Percentiles rank a stretch among this genome's conserved stretches.
Conservation (phyloP, 2,113 vertebrate species). For the Elgaria multicarinata region DNA sequence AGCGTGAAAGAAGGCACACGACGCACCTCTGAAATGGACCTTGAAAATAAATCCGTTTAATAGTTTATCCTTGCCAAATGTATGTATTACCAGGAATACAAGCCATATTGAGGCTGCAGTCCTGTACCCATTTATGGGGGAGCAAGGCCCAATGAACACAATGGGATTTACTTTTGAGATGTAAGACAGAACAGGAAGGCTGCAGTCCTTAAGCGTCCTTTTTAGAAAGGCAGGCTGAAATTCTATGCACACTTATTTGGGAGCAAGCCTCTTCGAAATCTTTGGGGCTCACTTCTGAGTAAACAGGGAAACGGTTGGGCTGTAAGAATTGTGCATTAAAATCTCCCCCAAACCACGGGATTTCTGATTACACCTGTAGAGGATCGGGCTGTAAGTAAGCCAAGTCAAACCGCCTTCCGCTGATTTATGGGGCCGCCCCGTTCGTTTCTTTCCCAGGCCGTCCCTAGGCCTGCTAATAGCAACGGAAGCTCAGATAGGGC, state of each 20-base stretch:
- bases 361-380: not conserved
- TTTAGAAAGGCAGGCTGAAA: not conserved
- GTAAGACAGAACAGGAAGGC: not conserved
- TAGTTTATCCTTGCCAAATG: not conserved
- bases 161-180: not conserved
- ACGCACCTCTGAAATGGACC: not conserved
- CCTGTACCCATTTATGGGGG: not conserved
- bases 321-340: not conserved
- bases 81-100: not conserved
- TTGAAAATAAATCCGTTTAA: not conserved
- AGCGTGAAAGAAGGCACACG: not conserved
- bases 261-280: not conserved
- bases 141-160: not conserved
- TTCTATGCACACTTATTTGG: not conserved
- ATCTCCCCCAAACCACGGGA: too few relatives aligned
- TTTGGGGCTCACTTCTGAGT: not conserved
- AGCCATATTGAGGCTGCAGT: too few relatives aligned
- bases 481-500: not conserved
- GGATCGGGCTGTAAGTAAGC: not conserved
- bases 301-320: not conserved
- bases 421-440: not conserved
- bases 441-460: not conserved
- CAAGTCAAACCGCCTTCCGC: not conserved
- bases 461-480: not conserved
- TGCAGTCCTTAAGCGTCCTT: not conserved